Evolutionary conservation across 2,113 vertebrate species (phyloP).

Genomic region (Gambusia affinis): DNA sequence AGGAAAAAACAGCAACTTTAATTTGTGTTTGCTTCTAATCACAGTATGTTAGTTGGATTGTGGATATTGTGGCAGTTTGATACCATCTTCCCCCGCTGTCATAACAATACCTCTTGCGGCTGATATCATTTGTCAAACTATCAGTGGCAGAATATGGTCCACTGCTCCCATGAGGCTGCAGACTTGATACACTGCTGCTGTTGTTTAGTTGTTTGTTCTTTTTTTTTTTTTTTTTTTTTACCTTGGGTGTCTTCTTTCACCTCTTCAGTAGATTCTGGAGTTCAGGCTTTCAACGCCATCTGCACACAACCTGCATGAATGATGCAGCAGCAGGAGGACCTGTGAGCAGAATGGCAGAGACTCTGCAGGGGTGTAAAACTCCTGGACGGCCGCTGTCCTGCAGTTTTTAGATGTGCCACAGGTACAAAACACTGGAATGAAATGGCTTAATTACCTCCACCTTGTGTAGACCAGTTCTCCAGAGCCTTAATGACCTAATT

Average conservation of each 20-base stretch:
- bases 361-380: too few species aligned
- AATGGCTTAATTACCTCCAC: too few species aligned
- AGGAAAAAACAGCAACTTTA: neutral
- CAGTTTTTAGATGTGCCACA: too few species aligned
- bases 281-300: conserved; percentile 14
- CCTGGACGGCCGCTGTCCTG: too few species aligned
- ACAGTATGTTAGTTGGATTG: conserved; percentile 50
- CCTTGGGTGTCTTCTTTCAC: conserved; percentile 43
- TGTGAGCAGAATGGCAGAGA: conserved; percentile 42
- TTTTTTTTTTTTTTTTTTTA: neutral
- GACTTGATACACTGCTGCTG: conserved; percentile 49
- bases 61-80: conserved; percentile 60
- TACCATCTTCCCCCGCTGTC: conserved; percentile 67
- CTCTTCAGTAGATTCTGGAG: conserved; percentile 31
- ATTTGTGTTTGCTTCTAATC: conserved; percentile 24
- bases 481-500: too few species aligned
- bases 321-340: conserved; percentile 39
- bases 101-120: conserved; percentile 64
- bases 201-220: conserved; percentile 17
- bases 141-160: conserved; percentile 55
- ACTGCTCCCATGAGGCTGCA: conserved; percentile 53
- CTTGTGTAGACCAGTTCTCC: too few species aligned
- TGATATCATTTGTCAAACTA: conserved; percentile 72
- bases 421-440: too few species aligned
- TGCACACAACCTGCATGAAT: conserved; percentile 28